These are phyloP conservation scores for Myiopsitta monachus DNA, from an alignment of 2,113 vertebrate genomes.

Conservation along the genomic window DNA sequence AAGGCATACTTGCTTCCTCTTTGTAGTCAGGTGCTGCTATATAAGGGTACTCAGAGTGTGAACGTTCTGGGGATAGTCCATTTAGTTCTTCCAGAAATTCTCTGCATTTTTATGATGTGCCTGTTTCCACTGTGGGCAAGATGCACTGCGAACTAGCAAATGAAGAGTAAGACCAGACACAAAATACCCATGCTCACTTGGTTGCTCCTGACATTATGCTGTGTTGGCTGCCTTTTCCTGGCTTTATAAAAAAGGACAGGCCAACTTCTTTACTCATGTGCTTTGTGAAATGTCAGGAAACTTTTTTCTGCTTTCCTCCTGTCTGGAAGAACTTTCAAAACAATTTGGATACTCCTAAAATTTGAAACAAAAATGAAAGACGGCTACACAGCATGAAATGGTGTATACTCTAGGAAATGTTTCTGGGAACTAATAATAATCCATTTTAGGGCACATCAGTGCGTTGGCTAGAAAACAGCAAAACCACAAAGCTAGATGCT, in stretches of 20 bases:
- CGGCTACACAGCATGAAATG: not conserved
- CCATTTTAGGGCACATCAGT: rapidly evolving
- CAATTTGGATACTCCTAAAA: not conserved
- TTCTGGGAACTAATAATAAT: not conserved
- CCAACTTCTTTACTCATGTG: not conserved
- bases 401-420: not conserved
- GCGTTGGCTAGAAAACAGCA: not conserved
- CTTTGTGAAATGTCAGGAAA: not conserved
- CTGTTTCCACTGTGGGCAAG: not conserved
- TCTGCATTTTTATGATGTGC: not conserved
- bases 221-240: not conserved
- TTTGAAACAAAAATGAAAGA: not conserved
- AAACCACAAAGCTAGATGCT: not conserved
- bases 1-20: not conserved
- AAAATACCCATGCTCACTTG: rapidly evolving
- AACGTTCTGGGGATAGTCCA: not conserved
- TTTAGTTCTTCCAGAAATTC: not conserved
- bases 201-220: not conserved
- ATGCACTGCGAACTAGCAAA: not conserved
- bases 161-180: not conserved
- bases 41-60: not conserved
- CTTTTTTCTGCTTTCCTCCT: not conserved
- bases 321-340: not conserved
- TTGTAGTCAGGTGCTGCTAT: not conserved
- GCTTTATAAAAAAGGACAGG: not conserved